Conservation (phyloP, 1,140 invertebrate species). For the Thalassaphorura encarpata region DNA sequence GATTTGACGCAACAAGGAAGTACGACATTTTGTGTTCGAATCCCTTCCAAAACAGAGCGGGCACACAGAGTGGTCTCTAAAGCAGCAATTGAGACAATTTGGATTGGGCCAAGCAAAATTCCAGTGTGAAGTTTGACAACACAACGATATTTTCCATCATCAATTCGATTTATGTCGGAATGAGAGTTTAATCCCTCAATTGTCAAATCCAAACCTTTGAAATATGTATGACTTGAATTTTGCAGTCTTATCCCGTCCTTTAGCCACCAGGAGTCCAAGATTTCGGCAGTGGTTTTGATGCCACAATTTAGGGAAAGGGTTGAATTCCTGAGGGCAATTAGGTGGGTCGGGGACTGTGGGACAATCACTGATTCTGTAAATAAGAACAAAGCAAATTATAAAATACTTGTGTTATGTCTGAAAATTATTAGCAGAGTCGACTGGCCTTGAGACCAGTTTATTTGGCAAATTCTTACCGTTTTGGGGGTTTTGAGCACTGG, state of each 20-base stretch:
- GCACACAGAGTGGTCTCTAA: not conserved
- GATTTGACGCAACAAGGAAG: constrained; percentile 9
- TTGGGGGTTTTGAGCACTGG: too few relatives aligned
- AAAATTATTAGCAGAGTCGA: too few relatives aligned
- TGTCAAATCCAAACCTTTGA: constrained; percentile 8
- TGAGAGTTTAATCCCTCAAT: too few relatives aligned
- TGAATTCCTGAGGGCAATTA: too few relatives aligned
- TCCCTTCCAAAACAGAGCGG: not conserved
- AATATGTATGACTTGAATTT: constrained; percentile 9
- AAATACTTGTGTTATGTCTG: too few relatives aligned
- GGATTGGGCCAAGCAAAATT: constrained; percentile 26
- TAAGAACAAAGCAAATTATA: too few relatives aligned
- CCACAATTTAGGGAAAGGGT: too few relatives aligned
- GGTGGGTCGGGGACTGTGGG: too few relatives aligned
- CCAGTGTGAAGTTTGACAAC: constrained; percentile 19
- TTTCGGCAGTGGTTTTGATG: constrained; percentile 1
- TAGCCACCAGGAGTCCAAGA: constrained; percentile 25
- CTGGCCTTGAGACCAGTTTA: too few relatives aligned
- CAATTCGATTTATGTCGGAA: constrained; percentile 10
- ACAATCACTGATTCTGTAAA: too few relatives aligned
- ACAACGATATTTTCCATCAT: constrained; percentile 29
- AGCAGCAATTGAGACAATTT: constrained; percentile 19
- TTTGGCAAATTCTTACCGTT: too few relatives aligned
- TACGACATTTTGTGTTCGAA: constrained; percentile 2
- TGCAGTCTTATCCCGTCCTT: constrained; percentile 23